Conservation (phyloP, 1,140 invertebrate species). For the Leptopilina boulardi region DNA sequence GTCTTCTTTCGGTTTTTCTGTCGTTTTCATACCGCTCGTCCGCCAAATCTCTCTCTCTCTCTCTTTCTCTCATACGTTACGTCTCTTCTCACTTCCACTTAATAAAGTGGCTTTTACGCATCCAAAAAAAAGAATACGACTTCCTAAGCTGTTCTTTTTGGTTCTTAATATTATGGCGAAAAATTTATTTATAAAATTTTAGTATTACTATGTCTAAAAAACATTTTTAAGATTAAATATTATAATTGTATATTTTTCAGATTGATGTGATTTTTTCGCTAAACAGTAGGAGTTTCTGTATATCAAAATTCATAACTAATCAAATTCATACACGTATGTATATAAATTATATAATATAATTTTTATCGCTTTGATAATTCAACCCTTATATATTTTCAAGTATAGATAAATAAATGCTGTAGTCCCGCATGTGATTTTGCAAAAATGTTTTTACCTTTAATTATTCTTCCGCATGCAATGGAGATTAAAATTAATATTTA, state of each 20-base stretch:
- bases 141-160: constrained; percentile 1
- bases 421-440: neutral
- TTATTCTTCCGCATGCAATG: neutral
- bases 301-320: too few relatives aligned
- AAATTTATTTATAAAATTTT: too few relatives aligned
- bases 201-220: too few relatives aligned
- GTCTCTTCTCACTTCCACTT: constrained; percentile 47
- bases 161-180: neutral
- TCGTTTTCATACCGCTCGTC: constrained; percentile 50
- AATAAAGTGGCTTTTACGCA: constrained; percentile 64
- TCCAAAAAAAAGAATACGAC: constrained; percentile 35
- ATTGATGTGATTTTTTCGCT: too few relatives aligned
- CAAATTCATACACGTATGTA: too few relatives aligned
- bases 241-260: too few relatives aligned
- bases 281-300: too few relatives aligned
- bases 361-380: neutral
- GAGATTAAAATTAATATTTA: neutral
- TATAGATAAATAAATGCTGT: neutral
- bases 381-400: neutral
- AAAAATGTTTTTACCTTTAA: neutral
- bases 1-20: constrained; percentile 66
- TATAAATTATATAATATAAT: too few relatives aligned
- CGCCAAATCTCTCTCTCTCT: constrained; percentile 10
- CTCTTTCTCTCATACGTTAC: too few relatives aligned
- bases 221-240: too few relatives aligned